phyloP scores from a whole-genome alignment of 2,113 vertebrate genomes.

The Rhinolophus ferrumequinum region DNA sequence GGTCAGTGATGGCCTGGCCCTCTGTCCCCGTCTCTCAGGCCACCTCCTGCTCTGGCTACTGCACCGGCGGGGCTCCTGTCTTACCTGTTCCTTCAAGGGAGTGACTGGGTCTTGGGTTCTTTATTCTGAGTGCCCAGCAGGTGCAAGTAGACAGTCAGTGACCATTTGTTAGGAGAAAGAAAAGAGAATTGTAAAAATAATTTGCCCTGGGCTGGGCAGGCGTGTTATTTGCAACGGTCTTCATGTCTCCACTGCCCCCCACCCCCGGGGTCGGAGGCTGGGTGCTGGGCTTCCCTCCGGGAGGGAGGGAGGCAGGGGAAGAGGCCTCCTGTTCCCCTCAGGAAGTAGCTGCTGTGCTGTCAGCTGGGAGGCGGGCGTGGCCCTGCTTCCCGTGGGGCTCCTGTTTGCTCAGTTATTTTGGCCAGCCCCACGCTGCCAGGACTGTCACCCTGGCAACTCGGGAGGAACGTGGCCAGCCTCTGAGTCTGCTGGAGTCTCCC shows the following conservation, averaged over 20 bases:
- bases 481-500: neutral
- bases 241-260: neutral
- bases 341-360: conserved; percentile 46
- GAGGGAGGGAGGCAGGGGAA: too few species aligned
- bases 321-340: neutral
- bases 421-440: conserved; percentile 2
- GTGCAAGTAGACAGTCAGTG: too few species aligned
- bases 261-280: neutral
- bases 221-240: too few species aligned
- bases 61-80: neutral
- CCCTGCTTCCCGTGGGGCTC: conserved; percentile 62
- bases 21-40: rapidly evolving
- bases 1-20: neutral
- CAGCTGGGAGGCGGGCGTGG: conserved; percentile 63
- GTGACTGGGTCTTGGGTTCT: neutral
- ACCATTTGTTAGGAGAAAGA: neutral
- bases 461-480: conserved; percentile 44
- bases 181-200: neutral
- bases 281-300: neutral
- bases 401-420: conserved; percentile 74
- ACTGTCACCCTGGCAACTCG: conserved; percentile 62
- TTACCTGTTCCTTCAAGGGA: neutral
- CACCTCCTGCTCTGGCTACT: neutral
- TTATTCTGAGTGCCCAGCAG: neutral
- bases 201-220: neutral